Percentiles rank a stretch among this genome's conserved stretches.
Conservation (phyloP, 2,888 invertebrate species). For the Pelosia muscerda region DNA sequence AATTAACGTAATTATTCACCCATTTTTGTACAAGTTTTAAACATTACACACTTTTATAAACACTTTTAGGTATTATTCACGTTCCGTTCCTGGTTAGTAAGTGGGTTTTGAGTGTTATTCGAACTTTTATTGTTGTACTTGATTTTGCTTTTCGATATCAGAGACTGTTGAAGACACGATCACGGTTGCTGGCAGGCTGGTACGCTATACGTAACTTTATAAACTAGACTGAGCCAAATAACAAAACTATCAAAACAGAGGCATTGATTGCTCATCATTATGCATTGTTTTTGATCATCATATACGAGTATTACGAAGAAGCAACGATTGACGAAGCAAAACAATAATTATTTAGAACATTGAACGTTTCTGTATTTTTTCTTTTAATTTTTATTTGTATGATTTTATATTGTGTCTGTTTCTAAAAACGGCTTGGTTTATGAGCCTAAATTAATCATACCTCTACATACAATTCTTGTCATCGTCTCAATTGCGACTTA, state of each 20-base stretch:
- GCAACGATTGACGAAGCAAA: not conserved
- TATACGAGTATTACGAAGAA: not conserved
- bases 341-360: not conserved
- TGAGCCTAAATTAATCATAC: no score
- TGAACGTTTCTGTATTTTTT: not conserved
- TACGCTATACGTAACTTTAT: not conserved
- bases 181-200: not conserved
- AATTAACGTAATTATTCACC: no score
- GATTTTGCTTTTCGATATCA: not conserved
- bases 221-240: not conserved
- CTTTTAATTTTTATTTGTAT: not conserved
- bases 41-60: not conserved
- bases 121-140: no score
- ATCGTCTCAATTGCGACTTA: no score
- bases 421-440: no score
- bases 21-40: no score
- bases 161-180: not conserved
- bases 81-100: no score
- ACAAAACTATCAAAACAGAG: not conserved
- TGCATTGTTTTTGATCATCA: not conserved
- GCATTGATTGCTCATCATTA: not conserved
- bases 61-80: conserved; percentile 1
- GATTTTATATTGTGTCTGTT: no score
- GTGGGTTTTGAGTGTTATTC: not conserved
- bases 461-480: no score